Percentiles rank a stretch among this genome's conserved stretches.
Conservation (phyloP, 2,888 invertebrate species). For the Agapetus fuscipes region DNA sequence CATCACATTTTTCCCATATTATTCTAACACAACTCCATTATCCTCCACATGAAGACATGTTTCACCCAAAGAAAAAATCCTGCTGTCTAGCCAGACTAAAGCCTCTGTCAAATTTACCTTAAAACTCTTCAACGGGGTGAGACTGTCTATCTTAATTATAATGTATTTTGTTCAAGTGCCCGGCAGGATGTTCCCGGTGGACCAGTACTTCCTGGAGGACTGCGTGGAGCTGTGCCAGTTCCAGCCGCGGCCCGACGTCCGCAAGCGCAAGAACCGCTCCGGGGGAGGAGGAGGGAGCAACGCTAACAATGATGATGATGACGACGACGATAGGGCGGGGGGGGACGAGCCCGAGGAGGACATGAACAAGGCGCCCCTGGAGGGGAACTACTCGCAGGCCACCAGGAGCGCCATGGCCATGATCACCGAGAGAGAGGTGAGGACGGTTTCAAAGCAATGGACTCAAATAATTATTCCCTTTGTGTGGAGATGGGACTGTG, state of each 20-base stretch:
- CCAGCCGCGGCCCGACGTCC: constrained; percentile 61
- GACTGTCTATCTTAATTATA: too few species aligned
- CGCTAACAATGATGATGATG: constrained; percentile 50
- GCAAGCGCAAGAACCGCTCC: constrained; percentile 55
- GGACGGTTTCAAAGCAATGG: constrained; percentile 18
- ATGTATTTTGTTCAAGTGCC: constrained; percentile 40
- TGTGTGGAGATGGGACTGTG: too few species aligned
- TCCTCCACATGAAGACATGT: too few species aligned
- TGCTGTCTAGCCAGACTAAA: too few species aligned
- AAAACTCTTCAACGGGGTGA: too few species aligned
- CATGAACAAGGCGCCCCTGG: constrained; percentile 54
- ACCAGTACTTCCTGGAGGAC: constrained; percentile 91
- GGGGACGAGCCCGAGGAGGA: constrained; percentile 60
- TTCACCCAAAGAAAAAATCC: too few species aligned
- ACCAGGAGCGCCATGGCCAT: constrained; percentile 63
- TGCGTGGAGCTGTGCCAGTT: constrained; percentile 81
- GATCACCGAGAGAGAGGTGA: constrained; percentile 78
- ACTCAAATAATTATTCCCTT: too few species aligned
- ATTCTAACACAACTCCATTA: too few species aligned
- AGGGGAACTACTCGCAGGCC: constrained; percentile 40
- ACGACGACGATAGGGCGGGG: constrained; percentile 39
- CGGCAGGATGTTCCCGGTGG: constrained; percentile 79
- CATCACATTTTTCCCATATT: too few species aligned
- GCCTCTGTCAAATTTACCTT: too few species aligned
- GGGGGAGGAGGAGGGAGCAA: constrained; percentile 46